Evolutionary conservation across 2,797 vertebrate species (phyloP), one percentile per base, ranked within the genome.

Genomic region (Bucorvus abyssinicus): DNA sequence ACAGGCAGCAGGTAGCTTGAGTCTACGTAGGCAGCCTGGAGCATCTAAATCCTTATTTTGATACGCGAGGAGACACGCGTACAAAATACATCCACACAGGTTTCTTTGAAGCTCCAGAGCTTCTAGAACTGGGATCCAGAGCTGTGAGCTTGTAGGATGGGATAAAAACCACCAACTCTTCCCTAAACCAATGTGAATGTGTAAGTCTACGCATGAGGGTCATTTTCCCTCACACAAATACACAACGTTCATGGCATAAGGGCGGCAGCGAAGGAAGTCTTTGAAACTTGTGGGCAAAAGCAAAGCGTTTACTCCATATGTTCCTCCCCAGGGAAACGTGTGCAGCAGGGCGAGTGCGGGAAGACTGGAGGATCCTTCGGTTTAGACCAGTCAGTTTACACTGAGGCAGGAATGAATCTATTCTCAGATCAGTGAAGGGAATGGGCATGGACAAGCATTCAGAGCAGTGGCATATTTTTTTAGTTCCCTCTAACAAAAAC

Each of bases 181-280:
- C 59, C 69, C 56, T 21, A 40, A 52, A n/a, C 9, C 32, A 3
- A 9, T 3, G 18, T 7, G 6, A 20, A 23, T 1, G 8, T 8
- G 0, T 27, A 29, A 79, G 45, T 69, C 26, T 16, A 2, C 2
- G 27, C 2, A 4, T 0, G 0, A 50, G 32, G 47, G 52, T 1
- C 3, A 5, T 61, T 63, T 34, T 87, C 38, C 38, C 59, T 65
- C 4, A 0, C 3, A 53, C 53, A 40, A 42, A 59, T 15, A 18
- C 20, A 1, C n/a, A 7, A 17, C 70, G 56, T 57, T 61, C 14
- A 2, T 2, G 17, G 20, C 70, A 32, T 12, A 44, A 64, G 84
- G 74, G 70, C 15, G 4, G 45, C 59, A 52, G 42, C 20, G 7
- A 76, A 73, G 81, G 50, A 67, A 68, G 42, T 11, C 47, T 85